Conservation (phyloP, 2,888 invertebrate genomes). For the Trichopria drosophilae region DNA sequence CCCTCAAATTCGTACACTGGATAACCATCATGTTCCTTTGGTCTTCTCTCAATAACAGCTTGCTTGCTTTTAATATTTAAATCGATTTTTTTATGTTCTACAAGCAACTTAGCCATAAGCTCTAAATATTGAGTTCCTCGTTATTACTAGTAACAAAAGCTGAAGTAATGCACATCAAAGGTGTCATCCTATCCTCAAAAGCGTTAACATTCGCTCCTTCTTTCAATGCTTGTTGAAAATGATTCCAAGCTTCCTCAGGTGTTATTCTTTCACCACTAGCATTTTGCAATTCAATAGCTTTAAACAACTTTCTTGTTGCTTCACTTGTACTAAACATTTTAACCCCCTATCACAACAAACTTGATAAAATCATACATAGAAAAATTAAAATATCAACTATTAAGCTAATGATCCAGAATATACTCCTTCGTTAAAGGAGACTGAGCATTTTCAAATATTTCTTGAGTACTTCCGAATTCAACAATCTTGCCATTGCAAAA, state of each 20-base stretch:
- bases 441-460: conserved; percentile 14
- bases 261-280: conserved; percentile 12
- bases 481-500: conserved; percentile 13
- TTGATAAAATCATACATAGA: no score
- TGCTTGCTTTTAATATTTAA: conserved; percentile 8
- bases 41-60: background rate
- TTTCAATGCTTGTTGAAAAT: conserved; percentile 16
- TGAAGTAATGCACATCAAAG: conserved; percentile 11
- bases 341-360: no score
- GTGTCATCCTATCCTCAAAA: conserved; percentile 7
- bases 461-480: conserved; percentile 13
- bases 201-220: conserved; percentile 17
- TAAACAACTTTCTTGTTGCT: conserved; percentile 17
- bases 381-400: no score
- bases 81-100: conserved; percentile 4
- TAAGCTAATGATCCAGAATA: conserved; percentile 22
- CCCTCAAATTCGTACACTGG: no score
- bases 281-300: conserved; percentile 17
- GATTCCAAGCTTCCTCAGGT: no score
- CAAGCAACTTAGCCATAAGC: conserved; percentile 2
- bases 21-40: no score
- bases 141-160: no score
- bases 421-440: conserved; percentile 15
- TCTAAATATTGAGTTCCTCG: no score
- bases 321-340: no score